Evolutionary conservation across 2,797 vertebrate species (phyloP).

Genomic region (Sparidentex hasta): DNA sequence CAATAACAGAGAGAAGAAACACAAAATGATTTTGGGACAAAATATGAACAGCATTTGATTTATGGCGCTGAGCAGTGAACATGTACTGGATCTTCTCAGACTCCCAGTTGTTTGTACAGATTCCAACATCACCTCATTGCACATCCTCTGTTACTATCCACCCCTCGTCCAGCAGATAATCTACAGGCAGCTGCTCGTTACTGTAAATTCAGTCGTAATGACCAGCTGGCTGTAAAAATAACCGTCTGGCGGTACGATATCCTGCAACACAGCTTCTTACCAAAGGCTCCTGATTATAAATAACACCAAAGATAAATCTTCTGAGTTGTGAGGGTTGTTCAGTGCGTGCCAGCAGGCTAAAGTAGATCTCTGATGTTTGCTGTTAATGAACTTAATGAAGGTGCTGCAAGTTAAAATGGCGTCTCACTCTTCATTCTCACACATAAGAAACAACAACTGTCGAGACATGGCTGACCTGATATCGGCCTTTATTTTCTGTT

Average conservation of each 20-base stretch:
- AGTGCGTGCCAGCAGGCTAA: conserved; percentile 31
- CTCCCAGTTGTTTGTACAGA: background rate
- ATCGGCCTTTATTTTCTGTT: no score
- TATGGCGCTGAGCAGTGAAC: no score
- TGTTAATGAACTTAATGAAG: conserved; percentile 24
- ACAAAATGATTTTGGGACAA: no score
- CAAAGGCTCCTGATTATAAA: conserved; percentile 23
- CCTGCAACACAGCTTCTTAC: conserved; percentile 14
- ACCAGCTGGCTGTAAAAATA: conserved; percentile 43
- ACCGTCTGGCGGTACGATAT: conserved; percentile 15
- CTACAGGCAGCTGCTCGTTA: conserved; percentile 43
- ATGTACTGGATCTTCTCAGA: no score
- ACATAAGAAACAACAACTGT: background rate
- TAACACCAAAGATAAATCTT: conserved; percentile 9
- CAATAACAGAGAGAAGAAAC: no score
- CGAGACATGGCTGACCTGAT: background rate
- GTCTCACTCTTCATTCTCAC: background rate
- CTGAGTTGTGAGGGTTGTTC: conserved; percentile 28
- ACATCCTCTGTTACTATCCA: conserved; percentile 2
- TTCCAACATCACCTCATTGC: background rate
- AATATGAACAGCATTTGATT: no score
- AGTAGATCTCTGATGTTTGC: background rate
- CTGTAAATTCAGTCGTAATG: conserved; percentile 28
- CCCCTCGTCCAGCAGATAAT: background rate
- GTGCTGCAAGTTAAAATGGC: conserved; percentile 14